Percentiles rank a stretch among this genome's conserved stretches.
These are phyloP conservation scores for Drosophila triauraria DNA, from an alignment of 1,140 invertebrate genomes.

Conservation along the genomic window DNA sequence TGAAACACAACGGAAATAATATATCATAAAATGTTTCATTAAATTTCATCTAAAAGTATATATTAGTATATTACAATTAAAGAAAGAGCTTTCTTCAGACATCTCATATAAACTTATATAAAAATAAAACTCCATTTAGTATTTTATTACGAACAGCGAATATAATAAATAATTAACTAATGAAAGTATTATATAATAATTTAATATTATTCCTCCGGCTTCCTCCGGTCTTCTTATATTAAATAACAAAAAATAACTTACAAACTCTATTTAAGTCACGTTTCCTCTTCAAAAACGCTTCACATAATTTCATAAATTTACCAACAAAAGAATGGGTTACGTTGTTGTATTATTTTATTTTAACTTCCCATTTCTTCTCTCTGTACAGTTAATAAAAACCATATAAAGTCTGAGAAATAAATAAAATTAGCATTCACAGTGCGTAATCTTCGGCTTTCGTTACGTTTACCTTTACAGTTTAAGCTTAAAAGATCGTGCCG, in stretches of 20 bases:
- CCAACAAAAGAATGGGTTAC: too few species aligned
- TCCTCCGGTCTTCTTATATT: background rate
- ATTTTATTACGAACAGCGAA: too few species aligned
- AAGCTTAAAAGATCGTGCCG: slow-evolving; percentile 16
- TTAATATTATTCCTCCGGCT: too few species aligned
- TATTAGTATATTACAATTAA: too few species aligned
- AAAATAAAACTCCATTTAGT: background rate
- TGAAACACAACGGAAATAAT: too few species aligned
- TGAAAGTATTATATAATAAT: too few species aligned
- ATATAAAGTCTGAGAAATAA: background rate
- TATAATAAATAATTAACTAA: too few species aligned
- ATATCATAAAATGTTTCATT: too few species aligned
- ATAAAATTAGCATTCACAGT: slow-evolving; percentile 14
- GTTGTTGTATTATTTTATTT: background rate
- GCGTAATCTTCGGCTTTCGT: slow-evolving; percentile 8
- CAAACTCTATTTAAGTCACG: background rate
- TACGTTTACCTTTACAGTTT: slow-evolving; percentile 19
- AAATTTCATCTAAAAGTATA: too few species aligned
- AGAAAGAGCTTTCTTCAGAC: too few species aligned
- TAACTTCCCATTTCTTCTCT: background rate
- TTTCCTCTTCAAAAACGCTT: background rate
- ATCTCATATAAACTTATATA: too few species aligned
- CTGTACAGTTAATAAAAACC: background rate
- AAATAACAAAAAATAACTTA: background rate
- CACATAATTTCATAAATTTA: background rate